These are phyloP conservation scores for Gymnocypris eckloni DNA, from an alignment of 2,797 vertebrate species.

Conservation along the genomic window DNA sequence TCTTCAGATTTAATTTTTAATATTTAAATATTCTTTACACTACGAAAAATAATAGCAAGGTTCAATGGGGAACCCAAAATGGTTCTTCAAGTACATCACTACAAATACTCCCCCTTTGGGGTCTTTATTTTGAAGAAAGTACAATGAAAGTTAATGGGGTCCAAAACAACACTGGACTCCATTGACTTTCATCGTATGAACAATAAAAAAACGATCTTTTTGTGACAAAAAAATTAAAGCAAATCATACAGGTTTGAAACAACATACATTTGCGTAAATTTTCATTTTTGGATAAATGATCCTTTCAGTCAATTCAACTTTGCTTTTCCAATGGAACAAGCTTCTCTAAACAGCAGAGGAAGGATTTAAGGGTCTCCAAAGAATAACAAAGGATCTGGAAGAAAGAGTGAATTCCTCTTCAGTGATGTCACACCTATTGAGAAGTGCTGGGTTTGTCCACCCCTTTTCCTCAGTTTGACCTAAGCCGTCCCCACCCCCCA, in stretches of 20 bases:
- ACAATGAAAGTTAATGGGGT: constrained; percentile 6
- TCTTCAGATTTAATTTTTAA: background rate
- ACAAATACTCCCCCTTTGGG: background rate
- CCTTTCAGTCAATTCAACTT: background rate
- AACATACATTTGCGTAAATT: background rate
- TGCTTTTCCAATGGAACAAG: constrained; percentile 42
- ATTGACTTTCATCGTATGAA: background rate
- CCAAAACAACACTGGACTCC: background rate
- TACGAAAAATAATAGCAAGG: background rate
- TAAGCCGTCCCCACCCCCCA: constrained; percentile 38
- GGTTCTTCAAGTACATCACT: too few species aligned
- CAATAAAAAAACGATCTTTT: background rate
- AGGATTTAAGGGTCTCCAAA: constrained; percentile 69
- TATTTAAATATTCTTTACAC: background rate
- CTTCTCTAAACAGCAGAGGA: constrained; percentile 53
- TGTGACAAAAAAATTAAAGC: background rate
- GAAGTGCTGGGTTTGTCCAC: constrained; percentile 55
- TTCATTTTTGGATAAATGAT: background rate
- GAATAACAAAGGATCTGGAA: constrained; percentile 78
- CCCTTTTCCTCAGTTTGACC: constrained; percentile 49
- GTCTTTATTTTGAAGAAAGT: background rate
- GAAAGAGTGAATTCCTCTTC: constrained; percentile 78
- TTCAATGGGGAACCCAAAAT: background rate
- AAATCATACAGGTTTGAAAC: background rate
- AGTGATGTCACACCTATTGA: constrained; percentile 76